Evolutionary conservation across 2,113 vertebrate genomes (phyloP).

Genomic region (Crotophaga sulcirostris): DNA sequence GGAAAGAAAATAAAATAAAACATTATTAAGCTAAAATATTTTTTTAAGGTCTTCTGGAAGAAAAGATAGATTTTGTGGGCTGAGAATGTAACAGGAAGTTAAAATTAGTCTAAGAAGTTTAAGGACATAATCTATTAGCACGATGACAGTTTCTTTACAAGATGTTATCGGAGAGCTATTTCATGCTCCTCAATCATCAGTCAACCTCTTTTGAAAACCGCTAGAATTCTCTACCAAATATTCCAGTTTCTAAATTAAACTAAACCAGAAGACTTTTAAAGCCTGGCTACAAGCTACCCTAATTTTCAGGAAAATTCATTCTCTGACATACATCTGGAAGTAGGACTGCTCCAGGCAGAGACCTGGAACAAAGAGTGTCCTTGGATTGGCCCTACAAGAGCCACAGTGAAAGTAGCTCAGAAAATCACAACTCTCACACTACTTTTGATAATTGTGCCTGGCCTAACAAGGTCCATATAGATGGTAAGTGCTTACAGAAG

Average conservation of each 20-base stretch:
- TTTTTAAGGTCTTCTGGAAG: neutral
- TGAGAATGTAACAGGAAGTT: neutral
- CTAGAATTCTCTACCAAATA: neutral
- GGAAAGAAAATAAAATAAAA: neutral
- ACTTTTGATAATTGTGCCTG: neutral
- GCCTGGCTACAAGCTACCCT: neutral
- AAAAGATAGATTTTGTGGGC: neutral
- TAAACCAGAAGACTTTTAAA: neutral
- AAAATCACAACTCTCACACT: neutral
- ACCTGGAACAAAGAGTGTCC: neutral
- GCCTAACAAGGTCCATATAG: neutral
- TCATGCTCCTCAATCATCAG: neutral
- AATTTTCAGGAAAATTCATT: neutral
- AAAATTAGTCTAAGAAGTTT: neutral
- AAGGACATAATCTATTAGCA: neutral
- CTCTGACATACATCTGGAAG: slow-evolving; percentile 19
- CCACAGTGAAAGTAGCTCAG: neutral
- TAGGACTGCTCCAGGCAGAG: neutral
- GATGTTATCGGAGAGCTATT: neutral
- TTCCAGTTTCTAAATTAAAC: neutral
- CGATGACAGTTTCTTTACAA: neutral
- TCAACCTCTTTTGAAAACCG: neutral
- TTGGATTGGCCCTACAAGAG: neutral
- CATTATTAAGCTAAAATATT: neutral
- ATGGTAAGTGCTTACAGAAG: neutral